phyloP scores from a whole-genome alignment of 1,140 invertebrate species.

The Aphelenchoides besseyi region DNA sequence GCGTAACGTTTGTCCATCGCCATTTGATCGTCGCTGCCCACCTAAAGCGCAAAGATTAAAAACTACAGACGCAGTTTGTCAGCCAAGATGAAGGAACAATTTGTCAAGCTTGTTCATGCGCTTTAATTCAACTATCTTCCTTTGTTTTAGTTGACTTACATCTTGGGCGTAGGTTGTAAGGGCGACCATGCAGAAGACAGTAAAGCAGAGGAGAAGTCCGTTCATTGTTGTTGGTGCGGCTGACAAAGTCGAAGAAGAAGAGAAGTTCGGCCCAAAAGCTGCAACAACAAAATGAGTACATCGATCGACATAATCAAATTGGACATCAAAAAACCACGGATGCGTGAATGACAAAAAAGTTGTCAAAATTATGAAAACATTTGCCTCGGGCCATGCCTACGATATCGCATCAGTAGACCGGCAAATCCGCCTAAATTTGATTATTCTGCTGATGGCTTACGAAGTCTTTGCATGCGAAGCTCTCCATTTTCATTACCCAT shows the following conservation, averaged over 20 bases:
- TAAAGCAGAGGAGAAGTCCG: neutral
- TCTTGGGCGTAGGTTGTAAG: neutral
- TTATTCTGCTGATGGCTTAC: too few relatives aligned
- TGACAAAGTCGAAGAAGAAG: neutral
- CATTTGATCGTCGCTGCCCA: neutral
- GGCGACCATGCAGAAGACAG: neutral
- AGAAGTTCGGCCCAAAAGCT: slow-evolving; percentile 13
- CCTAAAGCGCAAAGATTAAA: neutral
- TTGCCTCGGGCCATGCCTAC: too few relatives aligned
- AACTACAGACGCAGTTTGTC: neutral
- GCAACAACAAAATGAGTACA: neutral
- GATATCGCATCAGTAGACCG: too few relatives aligned
- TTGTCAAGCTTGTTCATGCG: neutral
- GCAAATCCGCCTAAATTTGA: too few relatives aligned
- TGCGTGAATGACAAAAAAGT: too few relatives aligned
- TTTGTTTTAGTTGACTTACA: neutral
- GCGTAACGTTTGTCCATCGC: slow-evolving; percentile 11
- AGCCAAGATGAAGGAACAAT: neutral
- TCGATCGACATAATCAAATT: neutral
- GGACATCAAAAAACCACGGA: too few relatives aligned
- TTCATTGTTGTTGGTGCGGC: neutral
- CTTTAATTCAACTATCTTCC: neutral
- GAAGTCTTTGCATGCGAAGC: too few relatives aligned
- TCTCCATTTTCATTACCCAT: too few relatives aligned
- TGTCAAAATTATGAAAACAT: too few relatives aligned